Conservation (phyloP, 2,797 vertebrate species). For the Myotis vivesi region DNA sequence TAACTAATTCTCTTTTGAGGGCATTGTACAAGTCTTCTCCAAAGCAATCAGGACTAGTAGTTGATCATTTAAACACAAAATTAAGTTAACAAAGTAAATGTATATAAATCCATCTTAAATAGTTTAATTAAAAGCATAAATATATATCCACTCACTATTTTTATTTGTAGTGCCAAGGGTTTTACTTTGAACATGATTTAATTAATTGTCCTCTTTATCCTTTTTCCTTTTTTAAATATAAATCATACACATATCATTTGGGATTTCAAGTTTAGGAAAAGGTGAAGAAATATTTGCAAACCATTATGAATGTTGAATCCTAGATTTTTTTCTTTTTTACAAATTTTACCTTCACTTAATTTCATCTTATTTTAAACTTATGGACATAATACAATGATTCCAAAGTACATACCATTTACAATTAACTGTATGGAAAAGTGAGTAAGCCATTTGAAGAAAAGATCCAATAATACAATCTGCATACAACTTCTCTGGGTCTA, state of each 20-base stretch:
- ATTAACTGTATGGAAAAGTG: not conserved
- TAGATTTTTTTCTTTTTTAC: not conserved
- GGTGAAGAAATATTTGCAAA: not conserved
- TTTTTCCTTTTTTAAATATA: not conserved
- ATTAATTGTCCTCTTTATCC: not conserved
- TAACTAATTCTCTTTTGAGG: not conserved
- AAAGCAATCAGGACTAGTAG: not conserved
- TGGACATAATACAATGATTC: not conserved
- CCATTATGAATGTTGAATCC: not conserved
- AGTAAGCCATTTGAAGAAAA: not conserved
- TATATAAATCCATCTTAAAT: not conserved
- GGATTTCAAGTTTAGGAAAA: slow-evolving; percentile 28
- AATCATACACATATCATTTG: not conserved
- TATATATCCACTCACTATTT: not conserved
- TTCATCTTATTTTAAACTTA: slow-evolving; percentile 4
- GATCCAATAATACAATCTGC: not conserved
- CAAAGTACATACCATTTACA: not conserved
- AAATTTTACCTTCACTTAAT: not conserved
- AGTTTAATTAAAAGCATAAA: not conserved
- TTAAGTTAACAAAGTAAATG: not conserved
- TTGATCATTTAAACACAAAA: not conserved
- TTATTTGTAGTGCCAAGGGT: not conserved
- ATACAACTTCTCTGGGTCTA: not conserved
- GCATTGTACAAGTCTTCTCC: not conserved
- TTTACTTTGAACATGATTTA: not conserved